Evolutionary conservation across 2,113 vertebrate genomes (phyloP).

Genomic region (Erythrocercus mccallii): DNA sequence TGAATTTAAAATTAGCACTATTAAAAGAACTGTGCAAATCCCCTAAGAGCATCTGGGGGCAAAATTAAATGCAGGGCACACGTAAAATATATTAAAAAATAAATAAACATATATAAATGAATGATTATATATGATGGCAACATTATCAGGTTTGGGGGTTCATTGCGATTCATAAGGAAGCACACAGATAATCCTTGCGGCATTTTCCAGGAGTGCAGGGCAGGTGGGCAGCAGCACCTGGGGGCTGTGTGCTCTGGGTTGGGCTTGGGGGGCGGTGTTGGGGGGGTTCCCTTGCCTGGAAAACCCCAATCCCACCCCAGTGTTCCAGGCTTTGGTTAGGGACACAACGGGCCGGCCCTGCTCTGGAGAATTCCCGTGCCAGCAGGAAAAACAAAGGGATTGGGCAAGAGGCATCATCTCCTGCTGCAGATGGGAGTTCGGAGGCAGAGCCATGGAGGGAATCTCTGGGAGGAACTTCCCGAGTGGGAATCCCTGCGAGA

Average conservation of each 20-base stretch:
- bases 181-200: not conserved
- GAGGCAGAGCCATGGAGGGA: not conserved
- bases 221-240: not conserved
- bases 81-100: not conserved
- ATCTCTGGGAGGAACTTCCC: not conserved
- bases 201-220: not conserved
- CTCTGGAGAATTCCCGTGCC: not conserved
- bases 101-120: no score
- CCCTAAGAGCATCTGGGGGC: not conserved
- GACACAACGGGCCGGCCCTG: not conserved
- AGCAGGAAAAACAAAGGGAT: not conserved
- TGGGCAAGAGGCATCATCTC: not conserved
- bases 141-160: not conserved
- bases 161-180: not conserved
- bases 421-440: not conserved
- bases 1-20: slow-evolving; percentile 29
- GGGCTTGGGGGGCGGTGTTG: accelerated
- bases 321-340: not conserved
- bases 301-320: not conserved
- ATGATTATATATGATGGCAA: not conserved
- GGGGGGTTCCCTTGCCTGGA: accelerated
- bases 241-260: not conserved
- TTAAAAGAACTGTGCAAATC: slow-evolving; percentile 6
- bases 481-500: accelerated
- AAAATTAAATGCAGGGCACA: not conserved